Evolutionary conservation across 2,888 invertebrate genomes (phyloP), one percentile per base, ranked within the genome.

Genomic region (Nesidiocoris tenuis): DNA sequence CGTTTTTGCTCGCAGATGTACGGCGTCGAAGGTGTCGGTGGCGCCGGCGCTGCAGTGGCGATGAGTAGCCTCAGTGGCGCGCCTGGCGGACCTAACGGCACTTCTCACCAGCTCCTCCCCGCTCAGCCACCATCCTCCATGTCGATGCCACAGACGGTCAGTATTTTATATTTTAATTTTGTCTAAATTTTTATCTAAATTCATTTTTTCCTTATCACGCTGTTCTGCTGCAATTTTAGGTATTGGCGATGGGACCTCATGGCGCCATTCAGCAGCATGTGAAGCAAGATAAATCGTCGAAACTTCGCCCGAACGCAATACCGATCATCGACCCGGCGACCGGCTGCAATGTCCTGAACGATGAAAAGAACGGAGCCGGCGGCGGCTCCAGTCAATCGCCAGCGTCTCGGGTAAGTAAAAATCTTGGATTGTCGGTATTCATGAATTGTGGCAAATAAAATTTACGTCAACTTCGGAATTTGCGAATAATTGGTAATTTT

Each of bases 311-410:
- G 23, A 12, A 56, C n/a, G 74, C 74, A 16, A 23, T 74, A 2
- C 54, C 56, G 16, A 65, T 74, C 64, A 74, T 74, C 74, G 22
- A 74, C 56, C 74, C 74, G 23, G n/a, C 16, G 16, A 64, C 74
- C 1, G 64, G 64, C n/a, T 12, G 56, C n/a, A 25, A 23, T 9
- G 22, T 74, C 17, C 17, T 21, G 0, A 3, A 3, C 5, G 72
- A 64, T 22, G 54, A n/a, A 19, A 55, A 63, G 23, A 57, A 64
- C 12, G 55, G 55, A 22, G 64, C 54, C 16, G 64, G 65, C 39
- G 61, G 7, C 7, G 24, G 59, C 18, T 25, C 74, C 55, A 74
- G 74, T 18, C 56, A 63, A n/a, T 55, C 65, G 0, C 74, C 74
- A 1, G 56, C 54, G 57, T 56, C 74, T 24, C 22, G 24, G 61